Evolutionary conservation across 1,140 invertebrate species (phyloP).

Genomic region (Tetraneura akinire): DNA sequence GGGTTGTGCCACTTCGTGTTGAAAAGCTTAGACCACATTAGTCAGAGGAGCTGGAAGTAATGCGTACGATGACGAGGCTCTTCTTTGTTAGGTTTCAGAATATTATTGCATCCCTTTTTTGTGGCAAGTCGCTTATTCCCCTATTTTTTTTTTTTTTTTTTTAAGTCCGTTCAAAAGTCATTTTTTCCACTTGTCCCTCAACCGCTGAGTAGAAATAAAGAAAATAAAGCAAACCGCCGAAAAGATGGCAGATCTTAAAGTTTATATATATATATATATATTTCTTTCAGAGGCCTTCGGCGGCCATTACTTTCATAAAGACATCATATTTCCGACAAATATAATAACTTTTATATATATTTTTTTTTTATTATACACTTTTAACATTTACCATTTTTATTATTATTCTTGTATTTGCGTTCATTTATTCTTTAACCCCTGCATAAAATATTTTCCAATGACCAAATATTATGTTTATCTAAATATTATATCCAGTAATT

Average conservation of each 20-base stretch:
- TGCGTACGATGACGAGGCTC: conserved; percentile 44
- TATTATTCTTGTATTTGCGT: background rate
- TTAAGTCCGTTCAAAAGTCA: conserved; percentile 49
- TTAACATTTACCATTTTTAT: background rate
- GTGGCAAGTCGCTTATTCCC: conserved; percentile 28
- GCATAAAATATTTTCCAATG: no score
- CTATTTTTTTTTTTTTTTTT: conserved; percentile 47
- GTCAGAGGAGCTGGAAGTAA: conserved; percentile 44
- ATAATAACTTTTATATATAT: conserved; percentile 20
- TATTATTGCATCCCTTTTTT: conserved; percentile 31
- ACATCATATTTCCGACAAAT: conserved; percentile 37
- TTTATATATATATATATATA: conserved; percentile 36
- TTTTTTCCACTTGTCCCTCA: conserved; percentile 35
- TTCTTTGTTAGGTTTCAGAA: conserved; percentile 42
- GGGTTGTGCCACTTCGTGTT: background rate
- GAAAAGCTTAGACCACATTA: conserved; percentile 23
- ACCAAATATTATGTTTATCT: no score
- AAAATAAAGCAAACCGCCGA: conserved; percentile 41
- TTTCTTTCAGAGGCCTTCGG: conserved; percentile 45
- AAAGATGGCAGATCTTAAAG: conserved; percentile 46
- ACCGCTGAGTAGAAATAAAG: background rate
- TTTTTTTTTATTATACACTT: conserved; percentile 6
- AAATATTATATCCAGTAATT: no score
- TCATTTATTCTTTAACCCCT: background rate
- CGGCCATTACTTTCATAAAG: conserved; percentile 42